Base-by-base conservation (phyloP, 2,797 vertebrate species). In the Syngnathus acus region DNA sequence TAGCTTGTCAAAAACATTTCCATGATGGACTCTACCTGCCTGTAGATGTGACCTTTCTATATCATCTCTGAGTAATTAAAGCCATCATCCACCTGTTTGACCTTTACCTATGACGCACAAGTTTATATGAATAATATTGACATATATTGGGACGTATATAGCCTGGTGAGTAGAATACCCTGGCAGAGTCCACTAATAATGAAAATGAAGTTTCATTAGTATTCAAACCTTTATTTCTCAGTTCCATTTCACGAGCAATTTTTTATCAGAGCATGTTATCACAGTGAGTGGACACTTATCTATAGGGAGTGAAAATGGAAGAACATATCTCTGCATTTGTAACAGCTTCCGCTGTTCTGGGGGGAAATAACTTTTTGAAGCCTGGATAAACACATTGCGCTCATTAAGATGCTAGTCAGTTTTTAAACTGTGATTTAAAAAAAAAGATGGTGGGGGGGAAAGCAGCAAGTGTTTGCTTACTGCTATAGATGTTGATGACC, bases 131-230 rank as follows among this genome's bases (percentile, higher is more conserved):
- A 71, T 65, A 40, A 40, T 60, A 23, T 55, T 64, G 38, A 65
- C 76, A 76, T 67, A 55, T 77, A 64, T 76, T 54, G 62, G 63
- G 65, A 72, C 75, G 69, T 2, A 23, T 63, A 53, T 47, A 66
- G 26, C 50, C 65, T 7, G 42, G 11, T 53, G 64, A 66, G 47
- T 58, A 48, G 42, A 75, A 37, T 64, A 65, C n/a, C 17, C 48
- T 50, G 19, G 32, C 11, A 16, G 37, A 38, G 37, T n/a, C 17
- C 19, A 38, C 39, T n/a, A 26, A 26, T 5, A 57, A 26, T 57
- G 26, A 57, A 3, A 26, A 32, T 16, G 0, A 32, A 57, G 23
- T 16, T 11, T 14, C 21, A 10, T 53, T 10, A 23, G 21, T 14
- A 5, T 55, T 55, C 23, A 55, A 10, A 55, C 2, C 23, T 13